Evolutionary conservation across 2,797 vertebrate species (phyloP), one percentile per base, ranked within the genome.

Genomic region (Tadarida brasiliensis): DNA sequence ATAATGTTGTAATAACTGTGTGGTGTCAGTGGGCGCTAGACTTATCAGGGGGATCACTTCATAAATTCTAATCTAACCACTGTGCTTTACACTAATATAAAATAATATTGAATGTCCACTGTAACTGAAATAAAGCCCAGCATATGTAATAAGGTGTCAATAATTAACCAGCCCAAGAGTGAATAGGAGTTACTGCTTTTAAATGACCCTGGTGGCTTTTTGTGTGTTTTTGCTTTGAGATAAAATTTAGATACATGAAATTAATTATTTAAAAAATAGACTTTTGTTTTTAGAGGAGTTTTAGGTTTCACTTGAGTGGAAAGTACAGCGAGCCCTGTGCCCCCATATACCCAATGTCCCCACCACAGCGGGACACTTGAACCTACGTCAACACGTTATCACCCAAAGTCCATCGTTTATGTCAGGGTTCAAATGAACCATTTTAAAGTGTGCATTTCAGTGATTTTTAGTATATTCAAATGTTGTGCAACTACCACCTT

Each of bases 341-440:
- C 2, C 49, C 54, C 56, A 3, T 1, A 7, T 14, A 51, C 51
- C 16, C 30, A 5, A 7, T 0, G 0, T 44, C 12, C 68, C 44
- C 17, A 5, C 47, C 22, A 20, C 39, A 26, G 57, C 0, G 8
- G 24, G 67, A 24, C 1, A 0, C 11, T 0, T 0, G 11, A 85
- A n/a, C 54, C 16, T 30, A 0, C 26, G 10, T 5, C 24, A 49
- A 39, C 5, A 1, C 1, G 0, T n/a, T 24, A 2, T 24, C 39
- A 28, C 87, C 83, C n/a, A 26, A 22, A 19, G 17, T 28, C 63
- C 30, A 1, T 24, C 1, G 0, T 33, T 30, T 10, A 11, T 14
- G 0, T 51, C 5, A 20, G 68, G 20, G 61, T 54, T 76, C 3
- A n/a, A 39, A 2, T 5, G 1, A 63, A 2, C 9, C 54, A 8